Percentiles rank a stretch among this genome's conserved stretches.
Evolutionary conservation across 2,888 invertebrate species (phyloP).

Genomic region (Sinohyriopsis cumingii): DNA sequence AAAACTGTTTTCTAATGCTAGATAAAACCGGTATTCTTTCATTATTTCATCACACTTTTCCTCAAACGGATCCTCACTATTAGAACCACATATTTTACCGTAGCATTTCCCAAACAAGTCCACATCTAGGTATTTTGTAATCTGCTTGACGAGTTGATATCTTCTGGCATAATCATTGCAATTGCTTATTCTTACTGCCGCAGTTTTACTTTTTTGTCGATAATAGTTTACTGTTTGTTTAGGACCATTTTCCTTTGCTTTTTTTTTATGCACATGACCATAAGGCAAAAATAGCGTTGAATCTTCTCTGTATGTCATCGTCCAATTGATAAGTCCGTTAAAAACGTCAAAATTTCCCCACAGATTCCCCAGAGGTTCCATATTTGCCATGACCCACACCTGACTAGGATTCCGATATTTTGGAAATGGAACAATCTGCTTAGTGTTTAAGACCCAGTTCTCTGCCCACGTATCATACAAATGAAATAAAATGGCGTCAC

Average conservation of each 20-base stretch:
- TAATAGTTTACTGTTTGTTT: neutral
- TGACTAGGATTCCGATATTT: neutral
- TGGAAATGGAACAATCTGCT: too few relatives aligned
- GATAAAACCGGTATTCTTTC: constrained; percentile 17
- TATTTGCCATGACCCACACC: constrained; percentile 19
- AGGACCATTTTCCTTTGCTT: neutral
- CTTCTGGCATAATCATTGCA: constrained; percentile 21
- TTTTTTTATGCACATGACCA: neutral
- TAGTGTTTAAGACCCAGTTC: too few relatives aligned
- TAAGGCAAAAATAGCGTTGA: constrained; percentile 18
- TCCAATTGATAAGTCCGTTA: constrained; percentile 26
- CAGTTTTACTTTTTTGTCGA: constrained; percentile 1
- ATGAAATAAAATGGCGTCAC: constrained; percentile 23
- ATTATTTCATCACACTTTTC: constrained; percentile 2
- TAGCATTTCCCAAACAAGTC: constrained; percentile 17
- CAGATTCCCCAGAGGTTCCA: constrained; percentile 19
- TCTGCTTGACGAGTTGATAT: constrained; percentile 16
- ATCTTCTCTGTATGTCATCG: constrained; percentile 12
- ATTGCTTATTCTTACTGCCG: constrained; percentile 16
- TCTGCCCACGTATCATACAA: constrained; percentile 12
- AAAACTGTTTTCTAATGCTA: constrained; percentile 23
- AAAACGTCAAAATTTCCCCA: constrained; percentile 14
- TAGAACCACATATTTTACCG: neutral
- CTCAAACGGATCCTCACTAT: neutral
- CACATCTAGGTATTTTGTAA: constrained; percentile 10